Evolutionary conservation across 1,140 invertebrate genomes (phyloP).

Genomic region (Popillia japonica): DNA sequence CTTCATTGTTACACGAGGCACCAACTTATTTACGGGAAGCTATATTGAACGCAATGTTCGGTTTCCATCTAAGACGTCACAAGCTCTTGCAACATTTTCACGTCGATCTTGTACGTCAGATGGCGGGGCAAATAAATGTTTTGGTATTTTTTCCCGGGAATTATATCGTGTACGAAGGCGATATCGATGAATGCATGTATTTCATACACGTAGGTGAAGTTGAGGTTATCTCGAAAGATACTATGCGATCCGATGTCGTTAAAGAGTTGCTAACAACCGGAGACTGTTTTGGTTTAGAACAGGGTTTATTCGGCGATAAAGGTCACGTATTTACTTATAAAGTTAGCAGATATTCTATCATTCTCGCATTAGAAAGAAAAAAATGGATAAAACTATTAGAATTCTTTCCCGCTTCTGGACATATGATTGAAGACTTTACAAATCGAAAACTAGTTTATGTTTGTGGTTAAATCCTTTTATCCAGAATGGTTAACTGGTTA

Average conservation of each 20-base stretch:
- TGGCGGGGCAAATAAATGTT: constrained; percentile 28
- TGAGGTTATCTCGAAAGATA: constrained; percentile 40
- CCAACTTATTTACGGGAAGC: constrained; percentile 47
- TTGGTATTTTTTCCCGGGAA: constrained; percentile 36
- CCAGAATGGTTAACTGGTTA: too few species aligned
- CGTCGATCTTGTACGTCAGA: constrained; percentile 45
- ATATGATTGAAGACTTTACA: not conserved
- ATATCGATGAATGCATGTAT: constrained; percentile 41
- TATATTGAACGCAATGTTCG: constrained; percentile 47
- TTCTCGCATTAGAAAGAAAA: constrained; percentile 17
- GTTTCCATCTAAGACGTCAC: constrained; percentile 45
- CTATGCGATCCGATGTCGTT: constrained; percentile 36
- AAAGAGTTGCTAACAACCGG: constrained; percentile 41
- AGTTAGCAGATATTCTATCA: constrained; percentile 34
- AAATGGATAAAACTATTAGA: constrained; percentile 38
- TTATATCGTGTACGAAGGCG: constrained; percentile 26
- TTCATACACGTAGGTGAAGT: constrained; percentile 47
- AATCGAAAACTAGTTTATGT: too few species aligned
- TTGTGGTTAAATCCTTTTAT: too few species aligned
- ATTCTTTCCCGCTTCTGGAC: constrained; percentile 40
- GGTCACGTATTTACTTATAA: constrained; percentile 45
- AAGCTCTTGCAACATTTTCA: constrained; percentile 42
- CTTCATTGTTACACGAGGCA: constrained; percentile 42
- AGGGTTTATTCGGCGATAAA: constrained; percentile 37
- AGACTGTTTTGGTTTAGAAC: constrained; percentile 44